phyloP scores from a whole-genome alignment of 2,888 invertebrate genomes.

The Nymphalis polychloros region DNA sequence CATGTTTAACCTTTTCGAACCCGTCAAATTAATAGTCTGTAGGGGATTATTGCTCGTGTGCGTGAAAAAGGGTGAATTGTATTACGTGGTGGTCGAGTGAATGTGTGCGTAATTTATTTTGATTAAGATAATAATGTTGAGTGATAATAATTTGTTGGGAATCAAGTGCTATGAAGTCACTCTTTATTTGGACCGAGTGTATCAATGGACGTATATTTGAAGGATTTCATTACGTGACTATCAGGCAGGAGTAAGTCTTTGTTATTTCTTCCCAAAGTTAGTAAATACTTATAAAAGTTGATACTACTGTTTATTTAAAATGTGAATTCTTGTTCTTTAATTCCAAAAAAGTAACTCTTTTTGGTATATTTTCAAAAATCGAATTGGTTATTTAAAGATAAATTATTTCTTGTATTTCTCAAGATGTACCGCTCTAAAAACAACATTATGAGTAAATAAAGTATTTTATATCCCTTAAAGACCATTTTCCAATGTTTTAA shows the following conservation, averaged over 20 bases:
- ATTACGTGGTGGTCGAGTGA: slow-evolving; percentile 7
- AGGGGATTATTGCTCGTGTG: slow-evolving; percentile 6
- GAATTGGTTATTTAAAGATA: no score
- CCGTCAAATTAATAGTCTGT: background rate
- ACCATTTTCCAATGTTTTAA: no score
- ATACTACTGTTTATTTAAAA: no score
- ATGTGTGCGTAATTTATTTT: slow-evolving; percentile 15
- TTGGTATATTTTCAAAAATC: no score
- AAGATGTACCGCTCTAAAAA: no score
- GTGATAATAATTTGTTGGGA: slow-evolving; percentile 1
- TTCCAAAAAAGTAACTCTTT: no score
- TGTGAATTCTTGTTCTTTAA: no score
- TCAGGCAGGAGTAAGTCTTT: slow-evolving; percentile 5
- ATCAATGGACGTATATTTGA: background rate
- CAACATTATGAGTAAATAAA: no score
- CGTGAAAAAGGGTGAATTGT: slow-evolving; percentile 6
- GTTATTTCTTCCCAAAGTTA: background rate
- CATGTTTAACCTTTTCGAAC: slow-evolving; percentile 2
- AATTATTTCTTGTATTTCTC: no score
- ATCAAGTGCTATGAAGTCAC: background rate
- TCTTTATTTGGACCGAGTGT: background rate
- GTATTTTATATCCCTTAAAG: no score
- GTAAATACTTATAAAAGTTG: background rate
- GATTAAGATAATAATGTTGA: slow-evolving; percentile 11
- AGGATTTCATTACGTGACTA: background rate